Conservation (phyloP, 2,888 invertebrate genomes). For the Cetonia aurata region DNA sequence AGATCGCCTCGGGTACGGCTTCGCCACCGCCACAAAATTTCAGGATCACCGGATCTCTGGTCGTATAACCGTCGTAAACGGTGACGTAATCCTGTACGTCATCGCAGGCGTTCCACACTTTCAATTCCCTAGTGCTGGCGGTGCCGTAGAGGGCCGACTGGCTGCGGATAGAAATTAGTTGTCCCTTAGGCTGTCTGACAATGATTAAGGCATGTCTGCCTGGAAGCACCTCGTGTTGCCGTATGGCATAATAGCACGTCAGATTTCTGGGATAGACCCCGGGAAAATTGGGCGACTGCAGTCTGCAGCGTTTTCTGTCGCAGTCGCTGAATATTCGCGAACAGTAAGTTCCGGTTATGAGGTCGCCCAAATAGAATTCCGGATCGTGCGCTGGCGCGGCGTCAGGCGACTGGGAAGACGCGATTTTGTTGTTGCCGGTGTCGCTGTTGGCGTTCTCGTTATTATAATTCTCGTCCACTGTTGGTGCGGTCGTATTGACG, state of each 20-base stretch:
- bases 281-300: constrained; percentile 94
- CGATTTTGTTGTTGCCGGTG: constrained; percentile 60
- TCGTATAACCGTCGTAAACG: constrained; percentile 90
- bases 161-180: constrained; percentile 86
- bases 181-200: constrained; percentile 87
- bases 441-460: constrained; percentile 62
- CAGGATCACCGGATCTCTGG: constrained; percentile 86
- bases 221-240: constrained; percentile 85
- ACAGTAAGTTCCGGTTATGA: constrained; percentile 92
- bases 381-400: constrained; percentile 60
- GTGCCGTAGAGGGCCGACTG: constrained; percentile 77
- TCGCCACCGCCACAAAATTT: constrained; percentile 93
- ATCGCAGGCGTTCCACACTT: constrained; percentile 85
- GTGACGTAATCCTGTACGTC: constrained; percentile 83
- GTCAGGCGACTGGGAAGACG: constrained; percentile 63
- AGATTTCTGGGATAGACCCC: constrained; percentile 94
- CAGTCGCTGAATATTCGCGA: constrained; percentile 93
- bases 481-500: constrained; percentile 54
- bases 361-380: constrained; percentile 85
- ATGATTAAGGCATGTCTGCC: constrained; percentile 91
- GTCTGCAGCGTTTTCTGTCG: constrained; percentile 88
- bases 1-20: constrained; percentile 86
- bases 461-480: constrained; percentile 45
- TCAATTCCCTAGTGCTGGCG: constrained; percentile 67
- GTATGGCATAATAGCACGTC: constrained; percentile 93